These are phyloP conservation scores for Myocastor coypus DNA, from an alignment of 2,113 vertebrate species.

Conservation along the genomic window DNA sequence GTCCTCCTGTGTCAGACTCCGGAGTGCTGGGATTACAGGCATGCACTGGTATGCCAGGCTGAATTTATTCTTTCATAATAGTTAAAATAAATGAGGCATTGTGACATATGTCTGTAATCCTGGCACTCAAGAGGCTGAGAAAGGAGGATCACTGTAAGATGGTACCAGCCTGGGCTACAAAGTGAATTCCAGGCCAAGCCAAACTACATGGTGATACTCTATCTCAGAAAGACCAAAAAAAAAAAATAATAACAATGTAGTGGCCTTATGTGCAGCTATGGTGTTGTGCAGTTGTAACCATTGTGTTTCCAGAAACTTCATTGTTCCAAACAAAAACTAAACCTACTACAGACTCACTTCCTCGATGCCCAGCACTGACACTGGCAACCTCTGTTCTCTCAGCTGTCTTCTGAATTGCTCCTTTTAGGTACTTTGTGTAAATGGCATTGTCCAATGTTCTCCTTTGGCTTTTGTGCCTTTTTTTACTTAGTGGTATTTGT, in stretches of 20 bases:
- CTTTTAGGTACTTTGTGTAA: neutral
- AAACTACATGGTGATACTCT: too few species aligned
- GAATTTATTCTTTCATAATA: too few species aligned
- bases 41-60: neutral
- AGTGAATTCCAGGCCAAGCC: too few species aligned
- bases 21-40: neutral
- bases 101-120: too few species aligned
- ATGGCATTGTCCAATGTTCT: neutral
- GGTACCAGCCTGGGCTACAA: too few species aligned
- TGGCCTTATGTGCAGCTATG: neutral
- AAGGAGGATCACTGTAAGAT: too few species aligned
- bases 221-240: too few species aligned
- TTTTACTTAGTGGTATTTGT: conserved; percentile 34
- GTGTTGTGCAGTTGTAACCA: neutral
- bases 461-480: neutral
- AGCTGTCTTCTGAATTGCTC: neutral
- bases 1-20: neutral
- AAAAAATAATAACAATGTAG: neutral
- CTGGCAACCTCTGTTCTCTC: neutral
- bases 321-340: neutral
- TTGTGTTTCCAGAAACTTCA: neutral
- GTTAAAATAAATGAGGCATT: too few species aligned
- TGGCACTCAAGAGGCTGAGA: too few species aligned
- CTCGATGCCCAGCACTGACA: neutral
- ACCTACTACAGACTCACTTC: neutral